phyloP scores from a whole-genome alignment of 2,888 invertebrate species.

The Thecocarcelia acutangulata region DNA sequence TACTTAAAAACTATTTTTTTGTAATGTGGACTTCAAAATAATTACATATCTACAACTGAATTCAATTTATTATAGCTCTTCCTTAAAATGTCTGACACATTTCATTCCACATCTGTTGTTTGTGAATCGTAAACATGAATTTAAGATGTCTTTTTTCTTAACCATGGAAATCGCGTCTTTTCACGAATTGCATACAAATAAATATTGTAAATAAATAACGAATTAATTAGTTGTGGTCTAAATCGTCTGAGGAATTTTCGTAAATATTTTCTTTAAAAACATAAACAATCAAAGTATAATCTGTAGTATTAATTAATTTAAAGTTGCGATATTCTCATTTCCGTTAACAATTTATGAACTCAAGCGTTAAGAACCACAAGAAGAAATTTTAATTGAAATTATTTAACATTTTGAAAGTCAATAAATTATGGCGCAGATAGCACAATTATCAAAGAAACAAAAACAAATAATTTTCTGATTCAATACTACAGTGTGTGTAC shows the following conservation, averaged over 20 bases:
- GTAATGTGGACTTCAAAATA: too few species aligned
- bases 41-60: too few species aligned
- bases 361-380: constrained; percentile 40
- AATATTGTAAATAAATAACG: constrained; percentile 8
- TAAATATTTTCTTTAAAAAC: constrained; percentile 30
- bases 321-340: constrained; percentile 25
- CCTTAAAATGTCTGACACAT: too few species aligned
- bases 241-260: constrained; percentile 46
- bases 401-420: constrained; percentile 53
- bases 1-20: too few species aligned
- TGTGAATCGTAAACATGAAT: too few species aligned
- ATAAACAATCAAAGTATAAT: constrained; percentile 17
- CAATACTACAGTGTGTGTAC: too few species aligned
- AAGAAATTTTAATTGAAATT: constrained; percentile 44
- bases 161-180: too few species aligned
- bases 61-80: too few species aligned
- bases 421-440: constrained; percentile 40
- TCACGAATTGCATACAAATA: too few species aligned
- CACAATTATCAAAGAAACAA: constrained; percentile 20
- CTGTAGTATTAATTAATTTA: constrained; percentile 5
- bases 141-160: too few species aligned
- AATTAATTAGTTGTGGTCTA: constrained; percentile 49
- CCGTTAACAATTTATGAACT: constrained; percentile 41
- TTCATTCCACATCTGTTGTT: too few species aligned
- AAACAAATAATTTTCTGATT: neutral